Evolutionary conservation across 53 echinoderm and acorn worm species (phyloP), one percentile per base, ranked within the genome.

Genomic region (Paelopatides confundens): DNA sequence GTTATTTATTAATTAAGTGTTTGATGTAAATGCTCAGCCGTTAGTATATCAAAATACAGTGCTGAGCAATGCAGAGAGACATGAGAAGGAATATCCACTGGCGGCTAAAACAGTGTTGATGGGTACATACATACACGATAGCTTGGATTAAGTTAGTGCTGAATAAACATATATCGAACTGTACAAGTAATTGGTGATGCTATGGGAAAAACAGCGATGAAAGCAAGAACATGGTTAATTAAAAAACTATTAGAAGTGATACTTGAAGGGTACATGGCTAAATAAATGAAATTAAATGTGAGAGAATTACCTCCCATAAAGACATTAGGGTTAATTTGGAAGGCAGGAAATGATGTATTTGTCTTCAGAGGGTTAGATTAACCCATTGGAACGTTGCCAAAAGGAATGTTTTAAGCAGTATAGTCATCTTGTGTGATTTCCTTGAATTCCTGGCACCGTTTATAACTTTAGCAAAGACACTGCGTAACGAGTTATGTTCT

Each of bases 1-100:
- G 87, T 76, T 21, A 15, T 87, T 14, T 87, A 76, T 51, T 76
- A 87, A 21, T 87, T 76, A 34, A 53, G 87, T 54, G 12, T 87
- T 87, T 87, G 87, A 31, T 49, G 58, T 87, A 2, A 87, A 76
- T 32, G 76, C 38, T 6, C 70, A 70, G 14, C 86, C 86, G 8
- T 87, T 87, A 8, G 76, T 76, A 31, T 69, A 76, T 5, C 62
- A 87, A 51, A 12, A 35, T 6, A 52, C 76, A 15, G 15, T 37
- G 18, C 1, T 76, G 27, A 37, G 76, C 50, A 87, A 71, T 54
- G 87, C 87, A 15, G 76, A 76, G 35, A 24, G 13, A 51, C 12
- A 51, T 58, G 28, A 76, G 53, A 27, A 32, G 5, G 15, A 47
- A 27, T 77, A 77, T 26, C 77, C 39, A 6, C 39, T 77, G 0